phyloP scores from a whole-genome alignment of 35 echinoderm and acorn worm species.

The Lytechinus pictus region DNA sequence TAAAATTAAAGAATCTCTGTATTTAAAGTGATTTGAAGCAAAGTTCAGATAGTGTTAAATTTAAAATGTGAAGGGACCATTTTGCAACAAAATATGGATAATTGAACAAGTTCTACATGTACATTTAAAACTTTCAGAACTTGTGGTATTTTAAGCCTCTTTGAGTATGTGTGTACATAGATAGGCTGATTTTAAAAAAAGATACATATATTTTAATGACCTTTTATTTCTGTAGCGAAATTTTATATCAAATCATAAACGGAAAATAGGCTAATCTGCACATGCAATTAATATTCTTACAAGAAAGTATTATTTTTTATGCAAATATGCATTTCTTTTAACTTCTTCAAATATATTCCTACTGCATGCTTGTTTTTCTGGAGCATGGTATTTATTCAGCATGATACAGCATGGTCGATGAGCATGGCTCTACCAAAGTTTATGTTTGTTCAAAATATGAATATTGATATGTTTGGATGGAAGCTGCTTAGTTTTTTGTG shows the following conservation, averaged over 20 bases:
- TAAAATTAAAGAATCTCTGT: too few relatives aligned
- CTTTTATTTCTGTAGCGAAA: too few relatives aligned
- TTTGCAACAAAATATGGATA: too few relatives aligned
- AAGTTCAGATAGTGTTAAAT: too few relatives aligned
- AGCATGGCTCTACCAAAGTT: background rate
- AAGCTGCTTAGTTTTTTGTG: background rate
- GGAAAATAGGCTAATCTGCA: background rate
- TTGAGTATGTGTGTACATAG: too few relatives aligned
- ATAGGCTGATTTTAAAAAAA: too few relatives aligned
- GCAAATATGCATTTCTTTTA: background rate
- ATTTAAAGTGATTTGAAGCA: too few relatives aligned
- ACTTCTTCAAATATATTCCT: background rate
- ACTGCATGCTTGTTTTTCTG: background rate
- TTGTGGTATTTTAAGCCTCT: too few relatives aligned
- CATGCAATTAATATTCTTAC: background rate
- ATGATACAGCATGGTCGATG: background rate
- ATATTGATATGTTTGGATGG: background rate
- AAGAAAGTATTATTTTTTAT: background rate
- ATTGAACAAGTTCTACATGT: too few relatives aligned
- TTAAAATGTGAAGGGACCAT: too few relatives aligned
- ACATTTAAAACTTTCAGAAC: too few relatives aligned
- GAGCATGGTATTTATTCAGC: background rate
- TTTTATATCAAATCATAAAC: background rate
- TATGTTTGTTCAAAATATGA: background rate
- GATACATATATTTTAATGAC: too few relatives aligned